phyloP scores from a whole-genome alignment of 2,113 vertebrate species.

The Lynx canadensis region DNA sequence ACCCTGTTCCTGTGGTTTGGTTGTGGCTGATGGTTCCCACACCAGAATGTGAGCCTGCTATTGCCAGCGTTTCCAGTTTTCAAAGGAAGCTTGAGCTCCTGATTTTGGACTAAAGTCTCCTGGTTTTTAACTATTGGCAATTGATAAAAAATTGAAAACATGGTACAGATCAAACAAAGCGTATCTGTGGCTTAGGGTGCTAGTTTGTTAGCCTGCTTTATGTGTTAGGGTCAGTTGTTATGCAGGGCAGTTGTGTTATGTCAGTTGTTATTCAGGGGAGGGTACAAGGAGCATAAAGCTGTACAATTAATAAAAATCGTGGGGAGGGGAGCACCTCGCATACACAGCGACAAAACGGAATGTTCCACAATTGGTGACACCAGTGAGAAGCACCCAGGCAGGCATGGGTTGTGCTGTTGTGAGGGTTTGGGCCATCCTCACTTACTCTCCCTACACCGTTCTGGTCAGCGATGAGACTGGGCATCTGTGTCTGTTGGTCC shows the following conservation, averaged over 20 bases:
- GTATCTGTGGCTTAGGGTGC: not conserved
- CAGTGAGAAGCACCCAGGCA: accelerated
- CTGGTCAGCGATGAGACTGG: not conserved
- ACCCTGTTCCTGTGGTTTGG: not conserved
- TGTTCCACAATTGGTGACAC: accelerated
- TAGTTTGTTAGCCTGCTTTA: not conserved
- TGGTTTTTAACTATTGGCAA: not conserved
- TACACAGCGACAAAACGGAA: accelerated
- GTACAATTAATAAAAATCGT: not conserved
- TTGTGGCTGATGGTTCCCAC: not conserved
- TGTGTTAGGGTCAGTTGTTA: not conserved
- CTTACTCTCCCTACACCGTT: not conserved
- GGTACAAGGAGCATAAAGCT: not conserved
- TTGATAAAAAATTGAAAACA: not conserved
- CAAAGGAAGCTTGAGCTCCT: not conserved
- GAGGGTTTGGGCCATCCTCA: not conserved
- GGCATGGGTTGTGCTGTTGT: not conserved
- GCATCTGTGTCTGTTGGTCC: not conserved
- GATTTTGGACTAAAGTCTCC: not conserved
- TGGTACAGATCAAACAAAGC: not conserved
- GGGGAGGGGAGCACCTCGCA: not conserved
- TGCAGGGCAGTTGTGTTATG: not conserved
- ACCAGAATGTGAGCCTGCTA: not conserved
- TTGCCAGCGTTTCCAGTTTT: not conserved
- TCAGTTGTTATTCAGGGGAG: not conserved